Evolutionary conservation across 37 sponge, comb jelly and placozoan genomes (phyloP), one percentile per base, ranked within the genome.

Genomic region (Theonella swinhoei): DNA sequence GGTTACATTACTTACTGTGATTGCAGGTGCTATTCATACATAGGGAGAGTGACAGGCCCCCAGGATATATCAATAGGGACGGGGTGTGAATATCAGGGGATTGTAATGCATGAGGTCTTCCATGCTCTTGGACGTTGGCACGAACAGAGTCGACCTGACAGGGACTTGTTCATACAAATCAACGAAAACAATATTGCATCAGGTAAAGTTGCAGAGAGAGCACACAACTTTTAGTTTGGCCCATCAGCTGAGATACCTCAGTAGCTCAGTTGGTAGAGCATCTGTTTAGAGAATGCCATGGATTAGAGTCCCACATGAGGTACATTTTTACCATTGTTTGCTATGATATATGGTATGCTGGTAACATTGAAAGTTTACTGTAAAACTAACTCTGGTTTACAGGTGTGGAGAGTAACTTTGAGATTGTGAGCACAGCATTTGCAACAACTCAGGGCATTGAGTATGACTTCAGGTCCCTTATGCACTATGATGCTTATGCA

Each of bases 71-170:
- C 91, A 17, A 90, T 94, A 60, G 94, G 94, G 0, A 1, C 23
- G 5, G 78, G 76, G 20, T 94, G 94, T 76, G 88, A 90, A 67
- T n/a, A 5, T 32, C 70, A 75, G 32, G 94, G 94, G 0, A 79
- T 83, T 36, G 84, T 93, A 36, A 79, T 86, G 74, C 94, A 93
- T 68, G 94, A 93, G 84, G 82, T 93, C 31, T 89, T 89, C 76
- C 94, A 93, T 69, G 90, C 94, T 25, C 84, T 93, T 23, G 94
- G 90, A 1, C 36, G 94, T 3, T 93, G 94, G 94, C 94, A 93
- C 31, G 94, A 93, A 40, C 94, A 93, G 80, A 86, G 90, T 81
- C 68, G 94, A 82, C 90, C 90, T 36, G 94, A 93, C 83, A 82
- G 94, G 36, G 84, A 93, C 41, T 43, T 54, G 19, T 93, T 77